Conservation (phyloP, 1,140 invertebrate genomes). For the Euwallacea similis region DNA sequence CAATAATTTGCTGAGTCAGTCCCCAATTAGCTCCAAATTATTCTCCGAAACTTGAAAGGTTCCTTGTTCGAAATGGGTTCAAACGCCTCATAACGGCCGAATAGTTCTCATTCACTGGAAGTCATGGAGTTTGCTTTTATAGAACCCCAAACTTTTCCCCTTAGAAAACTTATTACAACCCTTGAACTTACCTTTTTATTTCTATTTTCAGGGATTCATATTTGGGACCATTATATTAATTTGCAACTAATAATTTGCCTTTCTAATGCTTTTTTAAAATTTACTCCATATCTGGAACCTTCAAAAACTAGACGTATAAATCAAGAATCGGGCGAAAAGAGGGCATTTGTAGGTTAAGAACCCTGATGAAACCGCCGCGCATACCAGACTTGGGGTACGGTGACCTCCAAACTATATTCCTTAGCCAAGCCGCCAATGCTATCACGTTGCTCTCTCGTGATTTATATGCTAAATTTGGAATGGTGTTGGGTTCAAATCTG, state of each 20-base stretch:
- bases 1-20: neutral
- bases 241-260: neutral
- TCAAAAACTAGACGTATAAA: constrained; percentile 11
- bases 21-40: neutral
- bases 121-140: too few species aligned
- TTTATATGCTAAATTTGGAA: neutral
- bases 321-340: constrained; percentile 1
- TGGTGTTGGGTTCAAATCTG: too few species aligned
- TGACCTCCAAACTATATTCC: constrained; percentile 16
- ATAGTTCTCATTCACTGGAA: neutral
- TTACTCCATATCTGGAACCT: neutral
- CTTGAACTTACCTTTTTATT: neutral
- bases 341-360: constrained; percentile 21
- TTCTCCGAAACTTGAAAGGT: neutral
- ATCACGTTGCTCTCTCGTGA: neutral
- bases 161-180: neutral
- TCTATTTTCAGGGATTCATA: neutral
- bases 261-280: neutral
- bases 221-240: neutral
- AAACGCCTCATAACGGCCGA: neutral
- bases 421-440: neutral
- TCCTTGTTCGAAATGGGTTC: neutral
- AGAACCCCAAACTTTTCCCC: too few species aligned
- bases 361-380: constrained; percentile 4
- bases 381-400: constrained; percentile 16